Conservation (phyloP, 2,113 vertebrate species). For the Anoplopoma fimbria region DNA sequence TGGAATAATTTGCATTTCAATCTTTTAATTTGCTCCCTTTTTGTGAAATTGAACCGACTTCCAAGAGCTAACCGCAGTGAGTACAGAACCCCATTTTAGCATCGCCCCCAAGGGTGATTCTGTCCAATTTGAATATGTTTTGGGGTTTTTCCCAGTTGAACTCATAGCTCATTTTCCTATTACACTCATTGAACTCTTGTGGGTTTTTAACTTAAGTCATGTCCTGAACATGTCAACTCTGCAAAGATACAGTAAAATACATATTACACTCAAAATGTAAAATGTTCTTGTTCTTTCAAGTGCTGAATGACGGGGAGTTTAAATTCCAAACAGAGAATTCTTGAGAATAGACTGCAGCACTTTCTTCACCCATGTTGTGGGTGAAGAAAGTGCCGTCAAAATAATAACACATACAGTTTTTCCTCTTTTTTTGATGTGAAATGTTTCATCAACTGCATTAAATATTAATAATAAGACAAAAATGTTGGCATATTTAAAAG, state of each 20-base stretch:
- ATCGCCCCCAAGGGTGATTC: slow-evolving; percentile 32
- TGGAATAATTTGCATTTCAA: slow-evolving; percentile 67
- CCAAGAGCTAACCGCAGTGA: slow-evolving; percentile 37
- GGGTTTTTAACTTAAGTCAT: slow-evolving; percentile 33
- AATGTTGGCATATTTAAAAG: background rate
- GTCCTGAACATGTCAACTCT: slow-evolving; percentile 48
- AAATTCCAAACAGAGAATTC: background rate
- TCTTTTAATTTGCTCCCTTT: slow-evolving; percentile 71
- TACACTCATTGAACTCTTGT: slow-evolving; percentile 44
- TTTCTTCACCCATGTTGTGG: background rate
- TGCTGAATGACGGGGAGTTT: background rate
- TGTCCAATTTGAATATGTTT: slow-evolving; percentile 54
- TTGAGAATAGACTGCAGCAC: background rate
- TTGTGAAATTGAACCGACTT: slow-evolving; percentile 64
- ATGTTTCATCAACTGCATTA: background rate
- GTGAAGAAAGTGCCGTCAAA: background rate
- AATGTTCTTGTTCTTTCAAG: slow-evolving; percentile 6
- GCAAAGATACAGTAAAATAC: slow-evolving; percentile 45
- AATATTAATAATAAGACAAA: background rate
- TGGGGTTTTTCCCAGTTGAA: slow-evolving; percentile 38
- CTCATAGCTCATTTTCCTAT: slow-evolving; percentile 44
- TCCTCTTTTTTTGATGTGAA: background rate
- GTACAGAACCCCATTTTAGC: slow-evolving; percentile 51
- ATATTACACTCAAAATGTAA: background rate
- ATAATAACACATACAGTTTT: background rate